Evolutionary conservation across 1,140 invertebrate genomes (phyloP).

Genomic region (Tachypleus tridentatus): DNA sequence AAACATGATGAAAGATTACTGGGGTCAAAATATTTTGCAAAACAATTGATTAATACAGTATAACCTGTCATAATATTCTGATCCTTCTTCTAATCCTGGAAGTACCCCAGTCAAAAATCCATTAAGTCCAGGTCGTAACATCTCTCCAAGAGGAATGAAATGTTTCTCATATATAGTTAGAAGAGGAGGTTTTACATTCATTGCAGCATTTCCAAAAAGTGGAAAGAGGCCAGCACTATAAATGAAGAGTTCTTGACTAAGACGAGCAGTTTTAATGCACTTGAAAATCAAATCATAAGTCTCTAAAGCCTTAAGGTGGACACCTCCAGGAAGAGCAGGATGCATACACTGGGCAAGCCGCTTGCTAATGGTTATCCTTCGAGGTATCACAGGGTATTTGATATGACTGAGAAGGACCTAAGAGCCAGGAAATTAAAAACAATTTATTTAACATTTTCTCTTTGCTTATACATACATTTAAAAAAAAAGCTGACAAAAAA

Average conservation of each 20-base stretch:
- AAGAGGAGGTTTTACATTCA: conserved; percentile 73
- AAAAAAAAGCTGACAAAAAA: too few species aligned
- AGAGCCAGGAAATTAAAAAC: conserved; percentile 19
- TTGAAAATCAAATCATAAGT: conserved; percentile 90
- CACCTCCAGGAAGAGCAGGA: conserved; percentile 75
- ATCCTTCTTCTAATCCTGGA: conserved; percentile 77
- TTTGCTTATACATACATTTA: not conserved
- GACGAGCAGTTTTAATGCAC: conserved; percentile 68
- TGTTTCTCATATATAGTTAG: conserved; percentile 83
- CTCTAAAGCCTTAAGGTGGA: conserved; percentile 86
- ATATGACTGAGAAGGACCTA: conserved; percentile 57
- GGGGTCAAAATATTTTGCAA: too few species aligned
- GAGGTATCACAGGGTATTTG: conserved; percentile 79
- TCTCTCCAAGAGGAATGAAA: conserved; percentile 70
- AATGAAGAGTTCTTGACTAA: conserved; percentile 74
- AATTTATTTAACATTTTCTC: not conserved
- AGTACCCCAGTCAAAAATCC: conserved; percentile 75
- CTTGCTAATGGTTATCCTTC: conserved; percentile 82
- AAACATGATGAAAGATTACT: too few species aligned
- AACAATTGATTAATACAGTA: not conserved
- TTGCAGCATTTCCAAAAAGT: conserved; percentile 73
- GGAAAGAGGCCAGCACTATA: conserved; percentile 84
- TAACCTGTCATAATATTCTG: conserved; percentile 76
- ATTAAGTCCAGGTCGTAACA: conserved; percentile 67
- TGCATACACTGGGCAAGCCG: conserved; percentile 90